phyloP scores from a whole-genome alignment of 92 coral and sea anemone species.

The Epizoanthus scotinus region DNA sequence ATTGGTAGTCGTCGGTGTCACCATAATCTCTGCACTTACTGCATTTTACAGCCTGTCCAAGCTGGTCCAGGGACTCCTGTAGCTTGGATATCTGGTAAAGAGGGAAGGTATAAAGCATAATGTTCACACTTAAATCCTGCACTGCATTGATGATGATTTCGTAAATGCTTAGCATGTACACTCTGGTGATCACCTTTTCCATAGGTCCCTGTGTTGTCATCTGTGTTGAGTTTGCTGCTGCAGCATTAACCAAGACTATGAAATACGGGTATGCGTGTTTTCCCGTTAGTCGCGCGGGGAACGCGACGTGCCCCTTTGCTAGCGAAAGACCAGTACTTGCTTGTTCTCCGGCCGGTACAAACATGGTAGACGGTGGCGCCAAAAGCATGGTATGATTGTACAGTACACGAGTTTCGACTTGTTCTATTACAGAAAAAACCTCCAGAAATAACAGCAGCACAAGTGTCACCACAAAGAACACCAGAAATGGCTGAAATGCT shows the following conservation, averaged over 20 bases:
- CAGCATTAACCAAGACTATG: not conserved
- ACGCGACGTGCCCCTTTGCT: not conserved
- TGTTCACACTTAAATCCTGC: conserved; percentile 34
- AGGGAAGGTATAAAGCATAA: conserved; percentile 41
- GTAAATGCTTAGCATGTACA: conserved; percentile 28
- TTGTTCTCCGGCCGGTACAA: not conserved
- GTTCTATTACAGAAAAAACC: conserved; percentile 46
- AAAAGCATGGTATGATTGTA: conserved; percentile 28
- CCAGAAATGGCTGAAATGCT: conserved; percentile 39
- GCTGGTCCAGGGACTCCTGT: conserved; percentile 18
- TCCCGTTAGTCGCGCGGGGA: conserved; percentile 11
- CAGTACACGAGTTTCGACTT: conserved; percentile 35
- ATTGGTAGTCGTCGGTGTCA: conserved; percentile 1
- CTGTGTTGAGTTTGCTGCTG: not conserved
- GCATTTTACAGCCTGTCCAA: conserved; percentile 19
- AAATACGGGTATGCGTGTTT: conserved; percentile 19
- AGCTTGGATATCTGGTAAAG: conserved; percentile 38
- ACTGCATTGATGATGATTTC: conserved; percentile 43
- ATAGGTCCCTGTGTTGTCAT: too few relatives aligned
- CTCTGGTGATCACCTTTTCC: conserved; percentile 7
- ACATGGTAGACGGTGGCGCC: conserved; percentile 13
- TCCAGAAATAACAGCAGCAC: conserved; percentile 38
- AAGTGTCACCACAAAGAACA: conserved; percentile 29
- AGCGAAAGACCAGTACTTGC: not conserved
- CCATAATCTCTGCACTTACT: conserved; percentile 27